Conservation (phyloP, 2,888 invertebrate genomes). For the Nephrotoma flavescens region DNA sequence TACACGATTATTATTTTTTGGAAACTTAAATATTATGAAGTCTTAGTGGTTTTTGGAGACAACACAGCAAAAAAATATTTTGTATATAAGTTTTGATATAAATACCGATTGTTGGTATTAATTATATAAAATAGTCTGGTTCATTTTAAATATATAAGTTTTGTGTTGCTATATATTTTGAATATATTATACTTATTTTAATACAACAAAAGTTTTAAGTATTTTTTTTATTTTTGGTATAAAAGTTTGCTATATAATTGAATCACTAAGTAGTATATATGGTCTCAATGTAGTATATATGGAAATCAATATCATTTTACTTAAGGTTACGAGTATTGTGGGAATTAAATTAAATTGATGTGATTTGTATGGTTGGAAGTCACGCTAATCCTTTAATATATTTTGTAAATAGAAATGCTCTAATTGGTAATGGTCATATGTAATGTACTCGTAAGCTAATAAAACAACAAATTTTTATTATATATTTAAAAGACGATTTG, state of each 20-base stretch:
- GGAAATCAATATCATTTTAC: not conserved
- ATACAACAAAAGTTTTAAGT: not conserved
- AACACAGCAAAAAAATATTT: not conserved
- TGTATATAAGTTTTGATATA: not conserved
- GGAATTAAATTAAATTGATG: not conserved
- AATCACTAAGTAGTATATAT: not conserved
- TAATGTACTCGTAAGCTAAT: not conserved
- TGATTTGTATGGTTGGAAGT: not conserved
- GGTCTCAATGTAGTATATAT: not conserved
- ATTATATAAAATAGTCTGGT: not conserved
- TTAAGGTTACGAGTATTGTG: not conserved
- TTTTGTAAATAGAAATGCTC: not conserved
- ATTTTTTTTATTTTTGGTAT: no score
- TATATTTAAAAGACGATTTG: no score
- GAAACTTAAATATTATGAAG: not conserved
- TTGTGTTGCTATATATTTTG: not conserved
- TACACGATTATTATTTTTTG: not conserved
- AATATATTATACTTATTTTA: not conserved
- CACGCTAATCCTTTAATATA: not conserved
- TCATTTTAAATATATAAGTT: not conserved
- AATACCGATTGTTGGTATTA: not conserved
- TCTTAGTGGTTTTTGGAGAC: not conserved
- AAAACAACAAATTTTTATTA: no score
- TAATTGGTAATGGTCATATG: not conserved
- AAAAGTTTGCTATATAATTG: not conserved